These are phyloP conservation scores for Anastrepha ludens DNA, from an alignment of 1,140 invertebrate species.

Conservation along the genomic window DNA sequence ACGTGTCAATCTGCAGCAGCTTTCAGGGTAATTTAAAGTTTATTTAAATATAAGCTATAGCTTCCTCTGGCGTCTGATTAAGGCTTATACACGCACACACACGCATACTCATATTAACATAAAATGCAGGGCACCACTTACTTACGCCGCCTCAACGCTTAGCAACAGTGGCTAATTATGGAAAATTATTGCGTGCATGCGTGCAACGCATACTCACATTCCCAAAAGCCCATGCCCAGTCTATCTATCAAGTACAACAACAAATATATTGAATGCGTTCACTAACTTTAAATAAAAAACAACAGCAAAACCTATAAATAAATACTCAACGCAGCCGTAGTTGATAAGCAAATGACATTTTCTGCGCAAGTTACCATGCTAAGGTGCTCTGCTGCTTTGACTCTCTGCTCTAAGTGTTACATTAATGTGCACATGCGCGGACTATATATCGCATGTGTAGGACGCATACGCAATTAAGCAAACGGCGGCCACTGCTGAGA, in stretches of 20 bases:
- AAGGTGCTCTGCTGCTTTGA: neutral
- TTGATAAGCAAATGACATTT: conserved; percentile 28
- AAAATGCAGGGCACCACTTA: neutral
- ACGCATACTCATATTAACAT: neutral
- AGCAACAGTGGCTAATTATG: conserved; percentile 34
- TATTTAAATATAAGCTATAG: neutral
- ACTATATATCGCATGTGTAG: neutral
- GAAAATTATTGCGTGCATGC: conserved; percentile 47
- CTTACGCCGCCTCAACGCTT: neutral
- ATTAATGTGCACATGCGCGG: conserved; percentile 31
- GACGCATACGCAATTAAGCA: conserved; percentile 30
- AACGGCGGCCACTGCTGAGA: neutral
- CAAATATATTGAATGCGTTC: neutral
- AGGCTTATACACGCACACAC: neutral
- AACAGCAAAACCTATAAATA: neutral
- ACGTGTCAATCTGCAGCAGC: neutral
- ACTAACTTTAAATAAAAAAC: neutral
- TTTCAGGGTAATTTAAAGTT: neutral
- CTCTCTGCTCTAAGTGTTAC: neutral
- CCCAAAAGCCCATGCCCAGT: neutral
- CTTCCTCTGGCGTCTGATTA: neutral
- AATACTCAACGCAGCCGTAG: neutral
- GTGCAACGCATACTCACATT: conserved; percentile 10
- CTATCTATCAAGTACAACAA: neutral
- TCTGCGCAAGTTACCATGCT: neutral